These are phyloP conservation scores for Pterobdella sp. DNA, from an alignment of 2,888 invertebrate species.

Conservation along the genomic window DNA sequence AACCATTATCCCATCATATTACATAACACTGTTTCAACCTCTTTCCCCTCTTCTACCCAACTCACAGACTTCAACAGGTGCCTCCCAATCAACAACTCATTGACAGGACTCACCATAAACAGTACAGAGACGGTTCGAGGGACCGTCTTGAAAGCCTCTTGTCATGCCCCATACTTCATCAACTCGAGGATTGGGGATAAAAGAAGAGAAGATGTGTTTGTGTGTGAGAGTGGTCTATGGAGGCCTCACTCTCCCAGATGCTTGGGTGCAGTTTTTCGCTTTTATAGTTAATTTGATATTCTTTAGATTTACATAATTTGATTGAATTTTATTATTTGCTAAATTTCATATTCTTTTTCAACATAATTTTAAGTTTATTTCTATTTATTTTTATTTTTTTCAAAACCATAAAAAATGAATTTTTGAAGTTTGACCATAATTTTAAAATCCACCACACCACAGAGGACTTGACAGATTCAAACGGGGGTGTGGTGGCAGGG, in stretches of 20 bases:
- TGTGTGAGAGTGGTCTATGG: slow-evolving; percentile 14
- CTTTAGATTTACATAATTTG: not conserved
- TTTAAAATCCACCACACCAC: not conserved
- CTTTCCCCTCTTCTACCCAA: not conserved
- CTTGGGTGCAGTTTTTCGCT: not conserved
- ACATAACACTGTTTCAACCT: too few relatives aligned
- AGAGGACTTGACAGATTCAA: not conserved
- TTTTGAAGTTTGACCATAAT: not conserved
- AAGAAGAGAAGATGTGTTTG: not conserved
- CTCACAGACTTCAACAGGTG: slow-evolving; percentile 14
- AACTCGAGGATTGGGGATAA: not conserved
- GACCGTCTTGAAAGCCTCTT: slow-evolving; percentile 17
- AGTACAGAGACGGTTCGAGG: not conserved
- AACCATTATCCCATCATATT: too few relatives aligned
- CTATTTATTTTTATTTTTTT: not conserved
- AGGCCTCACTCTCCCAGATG: slow-evolving; percentile 10
- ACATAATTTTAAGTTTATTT: not conserved
- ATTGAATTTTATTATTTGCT: not conserved
- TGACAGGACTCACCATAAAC: slow-evolving; percentile 1
- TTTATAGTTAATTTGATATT: not conserved
- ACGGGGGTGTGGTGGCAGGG: not conserved
- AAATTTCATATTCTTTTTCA: not conserved
- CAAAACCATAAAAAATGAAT: not conserved
- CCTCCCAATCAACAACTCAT: slow-evolving; percentile 22
- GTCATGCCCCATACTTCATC: slow-evolving; percentile 1